Conservation (phyloP, 2,888 invertebrate species). For the Caenorhabditis uteleia region DNA sequence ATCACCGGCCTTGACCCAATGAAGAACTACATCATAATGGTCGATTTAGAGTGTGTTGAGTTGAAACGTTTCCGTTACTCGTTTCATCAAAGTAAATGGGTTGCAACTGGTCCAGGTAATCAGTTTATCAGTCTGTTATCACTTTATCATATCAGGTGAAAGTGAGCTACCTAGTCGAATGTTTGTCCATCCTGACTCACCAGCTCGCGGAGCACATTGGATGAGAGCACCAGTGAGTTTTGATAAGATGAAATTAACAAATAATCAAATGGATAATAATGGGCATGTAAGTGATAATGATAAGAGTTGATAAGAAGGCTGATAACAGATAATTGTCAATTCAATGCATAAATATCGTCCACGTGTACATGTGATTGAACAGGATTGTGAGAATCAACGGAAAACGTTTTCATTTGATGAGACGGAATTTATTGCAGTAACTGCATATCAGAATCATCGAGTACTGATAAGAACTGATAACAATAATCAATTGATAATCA, state of each 20-base stretch:
- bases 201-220: conserved; percentile 90
- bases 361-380: conserved; percentile 85
- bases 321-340: conserved; percentile 88
- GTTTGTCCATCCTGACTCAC: conserved; percentile 94
- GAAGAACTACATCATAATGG: conserved; percentile 60
- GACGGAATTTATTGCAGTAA: conserved; percentile 97
- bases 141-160: conserved; percentile 75
- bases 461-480: conserved; percentile 71
- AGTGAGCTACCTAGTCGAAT: conserved; percentile 80
- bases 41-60: conserved; percentile 76
- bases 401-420: conserved; percentile 89
- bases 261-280: conserved; percentile 95
- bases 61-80: conserved; percentile 95
- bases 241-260: conserved; percentile 96
- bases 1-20: conserved; percentile 78
- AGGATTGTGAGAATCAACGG: conserved; percentile 15
- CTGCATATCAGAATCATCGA: conserved; percentile 98
- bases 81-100: conserved; percentile 96
- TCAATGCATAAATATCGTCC: conserved; percentile 99
- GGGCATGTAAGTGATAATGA: conserved; percentile 81
- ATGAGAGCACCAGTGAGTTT: conserved; percentile 89
- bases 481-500: background rate
- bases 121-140: background rate
- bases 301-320: background rate
- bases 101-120: conserved; percentile 88